Conservation (phyloP, 2,888 invertebrate genomes). For the Priocnemis perturbator region DNA sequence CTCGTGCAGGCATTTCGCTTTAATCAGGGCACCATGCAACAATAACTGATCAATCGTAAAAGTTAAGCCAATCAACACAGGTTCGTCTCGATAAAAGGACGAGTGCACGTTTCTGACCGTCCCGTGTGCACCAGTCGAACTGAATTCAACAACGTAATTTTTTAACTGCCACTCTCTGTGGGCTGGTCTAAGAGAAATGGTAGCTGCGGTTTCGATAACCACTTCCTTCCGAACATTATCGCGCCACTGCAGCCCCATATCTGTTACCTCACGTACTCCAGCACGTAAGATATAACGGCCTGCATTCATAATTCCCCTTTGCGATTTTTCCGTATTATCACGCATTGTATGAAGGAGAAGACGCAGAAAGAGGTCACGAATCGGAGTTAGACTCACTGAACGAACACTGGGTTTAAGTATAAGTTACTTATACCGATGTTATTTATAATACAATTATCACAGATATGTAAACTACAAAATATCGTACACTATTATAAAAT, state of each 20-base stretch:
- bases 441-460: conserved; percentile 73
- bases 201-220: conserved; percentile 55
- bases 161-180: not conserved
- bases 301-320: not conserved
- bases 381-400: too few relatives aligned
- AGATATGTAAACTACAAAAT: conserved; percentile 74
- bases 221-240: conserved; percentile 57
- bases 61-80: too few relatives aligned
- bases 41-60: not conserved
- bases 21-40: not conserved
- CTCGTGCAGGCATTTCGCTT: conserved; percentile 51
- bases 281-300: not conserved
- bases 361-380: not conserved
- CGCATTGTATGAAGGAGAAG: not conserved
- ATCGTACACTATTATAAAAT: conserved; percentile 70
- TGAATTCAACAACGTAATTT: not conserved
- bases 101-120: not conserved
- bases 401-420: conserved; percentile 44
- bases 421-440: conserved; percentile 67
- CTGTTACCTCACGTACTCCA: not conserved
- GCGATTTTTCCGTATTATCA: not conserved
- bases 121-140: not conserved
- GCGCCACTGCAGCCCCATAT: conserved; percentile 3
- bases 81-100: not conserved
- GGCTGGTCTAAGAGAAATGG: conserved; percentile 13